These are phyloP conservation scores for Hylaeus volcanicus DNA, from an alignment of 1,140 invertebrate species.

Conservation along the genomic window DNA sequence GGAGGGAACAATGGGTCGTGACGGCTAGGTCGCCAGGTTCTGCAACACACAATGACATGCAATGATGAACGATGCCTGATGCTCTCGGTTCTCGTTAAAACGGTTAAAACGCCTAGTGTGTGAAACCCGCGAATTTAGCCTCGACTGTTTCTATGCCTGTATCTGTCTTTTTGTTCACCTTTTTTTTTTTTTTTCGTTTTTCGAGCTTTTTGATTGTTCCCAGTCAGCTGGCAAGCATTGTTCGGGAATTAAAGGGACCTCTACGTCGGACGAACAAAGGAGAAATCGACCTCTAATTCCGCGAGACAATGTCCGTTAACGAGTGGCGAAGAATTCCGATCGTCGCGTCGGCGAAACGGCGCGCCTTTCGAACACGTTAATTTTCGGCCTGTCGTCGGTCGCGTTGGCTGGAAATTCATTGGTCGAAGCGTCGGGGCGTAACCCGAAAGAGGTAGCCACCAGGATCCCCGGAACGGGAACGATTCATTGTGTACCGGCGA, in stretches of 20 bases:
- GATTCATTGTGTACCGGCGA: constrained; percentile 1
- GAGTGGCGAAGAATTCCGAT: constrained; percentile 52
- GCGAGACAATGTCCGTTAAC: constrained; percentile 73
- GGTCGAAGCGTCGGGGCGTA: neutral
- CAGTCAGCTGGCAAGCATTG: constrained; percentile 57
- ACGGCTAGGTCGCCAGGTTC: constrained; percentile 78
- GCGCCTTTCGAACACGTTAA: neutral
- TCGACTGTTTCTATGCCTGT: neutral
- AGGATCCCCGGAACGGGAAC: neutral
- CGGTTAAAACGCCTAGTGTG: constrained; percentile 48
- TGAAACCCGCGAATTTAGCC: constrained; percentile 37
- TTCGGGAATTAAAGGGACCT: constrained; percentile 60
- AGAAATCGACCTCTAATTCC: constrained; percentile 67
- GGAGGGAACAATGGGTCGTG: constrained; percentile 60
- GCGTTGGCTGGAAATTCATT: neutral
- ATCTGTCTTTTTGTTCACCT: constrained; percentile 8
- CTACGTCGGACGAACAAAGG: constrained; percentile 59
- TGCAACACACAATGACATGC: constrained; percentile 72
- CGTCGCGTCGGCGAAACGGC: constrained; percentile 10
- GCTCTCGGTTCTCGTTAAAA: constrained; percentile 44
- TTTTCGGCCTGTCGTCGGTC: neutral
- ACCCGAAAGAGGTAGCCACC: neutral
- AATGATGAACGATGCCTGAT: constrained; percentile 49
- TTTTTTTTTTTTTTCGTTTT: neutral
- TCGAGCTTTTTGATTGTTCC: neutral